These are phyloP conservation scores for Brachionus sp. DNA, from an alignment of 1,140 invertebrate genomes.

Conservation along the genomic window DNA sequence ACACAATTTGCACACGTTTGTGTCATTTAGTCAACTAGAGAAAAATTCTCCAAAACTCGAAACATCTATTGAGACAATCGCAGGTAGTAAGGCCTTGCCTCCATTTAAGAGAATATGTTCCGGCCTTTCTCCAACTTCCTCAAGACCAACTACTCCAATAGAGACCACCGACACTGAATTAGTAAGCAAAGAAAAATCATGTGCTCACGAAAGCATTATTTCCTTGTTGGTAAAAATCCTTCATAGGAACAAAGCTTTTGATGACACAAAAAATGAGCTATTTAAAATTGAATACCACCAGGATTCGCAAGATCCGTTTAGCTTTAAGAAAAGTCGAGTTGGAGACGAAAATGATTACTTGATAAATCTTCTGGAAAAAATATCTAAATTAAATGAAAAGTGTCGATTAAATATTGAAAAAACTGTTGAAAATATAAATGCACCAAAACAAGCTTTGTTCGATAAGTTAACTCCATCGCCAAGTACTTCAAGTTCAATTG, in stretches of 20 bases:
- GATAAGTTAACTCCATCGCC: slow-evolving; percentile 6
- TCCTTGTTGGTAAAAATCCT: slow-evolving; percentile 63
- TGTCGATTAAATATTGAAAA: slow-evolving; percentile 66
- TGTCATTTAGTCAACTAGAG: slow-evolving; percentile 65
- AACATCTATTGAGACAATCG: neutral
- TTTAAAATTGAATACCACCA: slow-evolving; percentile 33
- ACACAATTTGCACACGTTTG: slow-evolving; percentile 72
- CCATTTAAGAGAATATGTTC: slow-evolving; percentile 49
- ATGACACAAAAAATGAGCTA: slow-evolving; percentile 50
- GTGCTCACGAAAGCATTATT: slow-evolving; percentile 77
- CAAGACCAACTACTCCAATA: slow-evolving; percentile 48
- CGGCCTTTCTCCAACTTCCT: slow-evolving; percentile 58
- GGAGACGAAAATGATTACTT: slow-evolving; percentile 85
- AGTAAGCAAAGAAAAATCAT: neutral
- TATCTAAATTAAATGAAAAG: slow-evolving; percentile 54
- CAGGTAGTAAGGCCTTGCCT: slow-evolving; percentile 50
- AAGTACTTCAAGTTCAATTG: neutral
- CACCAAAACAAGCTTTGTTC: slow-evolving; percentile 42
- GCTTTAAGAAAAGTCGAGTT: slow-evolving; percentile 61
- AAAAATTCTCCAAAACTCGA: slow-evolving; percentile 50
- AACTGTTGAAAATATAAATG: slow-evolving; percentile 46
- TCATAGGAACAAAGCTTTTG: slow-evolving; percentile 62
- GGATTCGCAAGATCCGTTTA: slow-evolving; percentile 48
- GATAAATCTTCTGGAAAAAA: slow-evolving; percentile 65
- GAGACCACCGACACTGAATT: neutral